Evolutionary conservation across 2,888 invertebrate species (phyloP), one percentile per base, ranked within the genome.

Genomic region (Leptopterna dolabrata): DNA sequence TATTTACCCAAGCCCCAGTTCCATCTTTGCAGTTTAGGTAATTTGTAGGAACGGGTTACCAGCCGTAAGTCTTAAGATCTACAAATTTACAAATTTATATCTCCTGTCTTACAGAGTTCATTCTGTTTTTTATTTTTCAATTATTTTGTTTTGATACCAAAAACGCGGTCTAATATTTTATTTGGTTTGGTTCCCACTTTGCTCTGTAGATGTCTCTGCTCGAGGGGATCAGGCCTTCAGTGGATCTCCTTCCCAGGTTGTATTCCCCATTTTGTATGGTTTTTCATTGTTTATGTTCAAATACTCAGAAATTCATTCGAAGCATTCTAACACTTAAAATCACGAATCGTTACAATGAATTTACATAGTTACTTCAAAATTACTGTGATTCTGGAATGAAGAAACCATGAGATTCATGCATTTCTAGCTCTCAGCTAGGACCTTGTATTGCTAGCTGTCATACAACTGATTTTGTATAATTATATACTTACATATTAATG

Each of bases 1-100:
- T 47, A 76, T 51, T 85, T 86, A 78, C 45, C 41, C 85, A 88
- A 70, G 78, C 80, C 85, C 71, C 85, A 30, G 29, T 70, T 63
- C 63, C 63, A 63, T 24, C 63, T 63, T 47, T 76, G 63, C 86
- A 45, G 85, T 63, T 24, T 85, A 85, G 85, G 85, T 85, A 85
- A 85, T 85, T 81, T 81, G 81, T 81, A 81, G 81, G 81, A 27
- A 30, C 36, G 13, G 47, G 29, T 47, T 81, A 36, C 6, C 55
- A 55, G 24, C 81, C 81, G 81, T 81, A 81, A 81, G 81, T 81
- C 36, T 16, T 14, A 27, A 45, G 19, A 78, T 45, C 78, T 78
- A 78, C 27, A 78, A 78, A 41, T 41, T 41, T n/a, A n/a, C n/a
- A n/a, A 41, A 78, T 36, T 45, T 78, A 43, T 41, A 14, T 78